Evolutionary conservation across 2,113 vertebrate genomes (phyloP), one percentile per base, ranked within the genome.

Genomic region (Hystrix brachyura): DNA sequence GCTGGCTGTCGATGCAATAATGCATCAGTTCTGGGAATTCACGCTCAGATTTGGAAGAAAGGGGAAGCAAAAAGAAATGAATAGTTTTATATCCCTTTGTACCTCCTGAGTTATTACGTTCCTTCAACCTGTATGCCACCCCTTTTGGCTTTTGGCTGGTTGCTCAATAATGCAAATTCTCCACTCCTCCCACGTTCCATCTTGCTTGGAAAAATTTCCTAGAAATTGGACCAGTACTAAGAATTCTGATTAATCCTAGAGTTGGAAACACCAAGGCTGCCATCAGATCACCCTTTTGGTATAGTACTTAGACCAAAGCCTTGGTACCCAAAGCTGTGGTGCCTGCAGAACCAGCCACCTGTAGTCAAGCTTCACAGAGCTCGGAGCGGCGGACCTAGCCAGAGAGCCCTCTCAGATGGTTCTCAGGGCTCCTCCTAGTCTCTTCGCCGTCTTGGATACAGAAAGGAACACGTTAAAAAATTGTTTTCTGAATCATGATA

Each of bases 31-130:
- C 48, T 84, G 13, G 48, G 71, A 94, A 89, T 97, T 97, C 51
- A 92, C 96, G 57, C 29, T 48, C 32, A 67, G 4, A 64, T 79
- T 88, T 94, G 71, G 91, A 94, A 94, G 97, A 34, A 84, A 90
- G 72, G 38, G 29, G 91, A 94, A 43, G 88, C 5, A 10, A 43
- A 88, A 19, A 25, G 51, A 69, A 94, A 92, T 18, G 93, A 91
- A 34, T 43, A 59, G 9, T 90, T 94, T 87, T 25, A 32, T 95
- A 72, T 34, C 11, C 32, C 80, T 32, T 18, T 38, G 64, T 21
- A 51, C 46, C 11, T 34, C 34, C 38, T 3, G 62, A 27, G 46
- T 78, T 57, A 34, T 6, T 7, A 60, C 97, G 90, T 69, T 93
- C 11, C 82, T 97, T 29, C 53, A 10, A 19, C 10, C 5, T 64